A percentile compares a stretch with the other conserved stretches of the same genome.
Conservation (phyloP, 2,113 vertebrate species). For the Chaenogobius annularis region DNA sequence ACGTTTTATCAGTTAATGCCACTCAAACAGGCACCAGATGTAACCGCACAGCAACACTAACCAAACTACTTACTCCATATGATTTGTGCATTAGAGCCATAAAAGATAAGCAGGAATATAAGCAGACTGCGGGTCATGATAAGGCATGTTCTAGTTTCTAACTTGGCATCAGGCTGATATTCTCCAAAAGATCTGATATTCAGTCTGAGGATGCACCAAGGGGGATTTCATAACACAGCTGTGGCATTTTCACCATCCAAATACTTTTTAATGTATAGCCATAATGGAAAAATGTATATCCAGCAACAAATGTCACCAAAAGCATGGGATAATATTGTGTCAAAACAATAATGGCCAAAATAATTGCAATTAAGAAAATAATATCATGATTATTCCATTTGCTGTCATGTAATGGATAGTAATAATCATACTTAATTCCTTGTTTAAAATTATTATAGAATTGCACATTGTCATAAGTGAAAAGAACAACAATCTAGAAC, state of each 20-base stretch:
- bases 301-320: too few relatives aligned
- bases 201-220: conserved; percentile 11
- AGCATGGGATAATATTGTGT: too few relatives aligned
- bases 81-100: conserved; percentile 12
- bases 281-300: conserved; percentile 23
- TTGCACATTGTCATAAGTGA: too few relatives aligned
- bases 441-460: too few relatives aligned
- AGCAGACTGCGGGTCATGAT: conserved; percentile 6
- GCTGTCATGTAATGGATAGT: too few relatives aligned
- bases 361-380: too few relatives aligned
- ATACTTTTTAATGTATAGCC: conserved; percentile 14
- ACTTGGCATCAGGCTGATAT: too few relatives aligned
- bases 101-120: neutral
- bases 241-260: conserved; percentile 31
- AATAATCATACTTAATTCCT: too few relatives aligned
- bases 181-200: too few relatives aligned
- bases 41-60: conserved; percentile 26
- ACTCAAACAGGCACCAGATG: conserved; percentile 38
- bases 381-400: too few relatives aligned
- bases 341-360: too few relatives aligned
- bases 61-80: conserved; percentile 29
- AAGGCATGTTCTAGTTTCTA: neutral
- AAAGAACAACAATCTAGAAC: too few relatives aligned
- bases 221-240: conserved; percentile 48
- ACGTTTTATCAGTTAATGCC: conserved; percentile 24